Evolutionary conservation across 2,888 invertebrate species (phyloP).

Genomic region (Silvanus unidentatus): DNA sequence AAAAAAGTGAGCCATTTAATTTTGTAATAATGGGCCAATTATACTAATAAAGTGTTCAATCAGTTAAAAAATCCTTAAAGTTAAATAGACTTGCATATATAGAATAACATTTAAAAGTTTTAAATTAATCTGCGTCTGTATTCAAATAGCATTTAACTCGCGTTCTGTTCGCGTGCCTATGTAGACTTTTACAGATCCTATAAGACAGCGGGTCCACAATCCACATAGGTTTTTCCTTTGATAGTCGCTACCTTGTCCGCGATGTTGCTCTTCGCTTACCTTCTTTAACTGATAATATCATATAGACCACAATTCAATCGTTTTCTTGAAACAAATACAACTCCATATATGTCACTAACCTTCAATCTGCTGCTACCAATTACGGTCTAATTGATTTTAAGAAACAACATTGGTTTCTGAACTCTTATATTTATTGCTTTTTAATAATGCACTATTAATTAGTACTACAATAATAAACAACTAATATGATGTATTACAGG

Average conservation of each 20-base stretch:
- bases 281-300: constrained; percentile 38
- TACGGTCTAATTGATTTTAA: constrained; percentile 49
- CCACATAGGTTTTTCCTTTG: constrained; percentile 14
- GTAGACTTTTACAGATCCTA: not conserved
- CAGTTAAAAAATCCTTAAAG: too few relatives aligned
- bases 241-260: constrained; percentile 14
- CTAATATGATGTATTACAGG: constrained; percentile 1
- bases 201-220: constrained; percentile 25
- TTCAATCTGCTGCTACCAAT: constrained; percentile 46
- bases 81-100: not conserved
- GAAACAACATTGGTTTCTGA: constrained; percentile 47
- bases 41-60: too few relatives aligned
- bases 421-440: constrained; percentile 40
- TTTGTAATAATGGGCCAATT: too few relatives aligned
- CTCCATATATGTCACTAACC: constrained; percentile 46
- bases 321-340: constrained; percentile 47
- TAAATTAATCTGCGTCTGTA: constrained; percentile 7
- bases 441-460: constrained; percentile 40
- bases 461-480: constrained; percentile 6
- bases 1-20: too few relatives aligned
- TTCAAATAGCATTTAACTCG: constrained; percentile 18
- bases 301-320: constrained; percentile 43
- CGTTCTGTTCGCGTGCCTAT: constrained; percentile 26
- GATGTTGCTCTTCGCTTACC: constrained; percentile 17
- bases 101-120: not conserved